phyloP scores from a whole-genome alignment of 2,797 vertebrate genomes.

The Tinamus major region DNA sequence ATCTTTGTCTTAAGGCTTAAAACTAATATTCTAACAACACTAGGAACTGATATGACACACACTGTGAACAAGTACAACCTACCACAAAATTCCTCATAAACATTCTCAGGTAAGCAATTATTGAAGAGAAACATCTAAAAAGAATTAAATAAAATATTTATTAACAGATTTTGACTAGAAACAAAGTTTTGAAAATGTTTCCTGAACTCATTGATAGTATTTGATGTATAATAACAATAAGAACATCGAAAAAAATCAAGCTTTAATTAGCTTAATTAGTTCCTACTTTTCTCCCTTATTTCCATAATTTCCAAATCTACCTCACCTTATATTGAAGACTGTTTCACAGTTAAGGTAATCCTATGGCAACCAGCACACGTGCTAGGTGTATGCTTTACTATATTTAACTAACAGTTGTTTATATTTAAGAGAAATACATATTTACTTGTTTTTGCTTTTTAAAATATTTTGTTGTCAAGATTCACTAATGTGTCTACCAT shows the following conservation, averaged over 20 bases:
- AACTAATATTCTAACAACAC: neutral
- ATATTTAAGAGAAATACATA: neutral
- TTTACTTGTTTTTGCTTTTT: neutral
- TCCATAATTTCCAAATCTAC: no score
- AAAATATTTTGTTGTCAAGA: neutral
- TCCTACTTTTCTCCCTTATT: neutral
- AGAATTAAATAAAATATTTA: neutral
- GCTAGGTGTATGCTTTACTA: neutral
- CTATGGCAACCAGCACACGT: neutral
- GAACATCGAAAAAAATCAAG: neutral
- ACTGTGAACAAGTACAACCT: neutral
- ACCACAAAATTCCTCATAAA: neutral
- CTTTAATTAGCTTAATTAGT: no score
- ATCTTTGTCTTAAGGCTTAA: neutral
- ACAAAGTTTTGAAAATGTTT: neutral
- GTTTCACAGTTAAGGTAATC: neutral
- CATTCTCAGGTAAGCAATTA: neutral
- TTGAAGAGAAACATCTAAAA: neutral
- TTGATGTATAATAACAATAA: neutral
- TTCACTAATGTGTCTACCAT: neutral
- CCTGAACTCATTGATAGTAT: neutral
- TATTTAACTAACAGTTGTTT: neutral
- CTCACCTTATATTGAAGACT: neutral
- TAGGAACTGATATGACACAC: neutral
- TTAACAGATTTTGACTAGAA: neutral